Conservation (phyloP, 2,113 vertebrate species). For the Microcebus jonahi region DNA sequence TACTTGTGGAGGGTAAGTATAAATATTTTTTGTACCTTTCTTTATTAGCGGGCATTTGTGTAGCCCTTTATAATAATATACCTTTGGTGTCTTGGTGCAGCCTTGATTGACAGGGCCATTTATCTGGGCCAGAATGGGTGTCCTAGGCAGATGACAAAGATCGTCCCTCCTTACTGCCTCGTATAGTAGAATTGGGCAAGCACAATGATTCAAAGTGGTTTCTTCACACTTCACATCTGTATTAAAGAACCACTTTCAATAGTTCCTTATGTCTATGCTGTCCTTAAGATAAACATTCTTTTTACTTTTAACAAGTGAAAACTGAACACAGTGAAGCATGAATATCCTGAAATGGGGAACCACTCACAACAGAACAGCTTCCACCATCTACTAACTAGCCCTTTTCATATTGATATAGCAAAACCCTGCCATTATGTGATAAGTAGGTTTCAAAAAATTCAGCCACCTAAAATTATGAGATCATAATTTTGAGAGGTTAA, state of each 20-base stretch:
- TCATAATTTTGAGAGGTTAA: no score
- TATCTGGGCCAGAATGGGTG: neutral
- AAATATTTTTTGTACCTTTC: neutral
- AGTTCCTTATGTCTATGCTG: neutral
- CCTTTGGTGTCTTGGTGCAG: neutral
- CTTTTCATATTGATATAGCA: no score
- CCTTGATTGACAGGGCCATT: neutral
- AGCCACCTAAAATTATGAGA: no score
- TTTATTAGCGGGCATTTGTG: neutral
- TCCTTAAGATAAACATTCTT: neutral
- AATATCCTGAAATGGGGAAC: neutral
- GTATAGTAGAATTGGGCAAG: neutral
- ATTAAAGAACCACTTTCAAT: neutral
- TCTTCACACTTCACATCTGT: neutral
- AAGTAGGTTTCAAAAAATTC: no score
- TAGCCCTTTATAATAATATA: neutral
- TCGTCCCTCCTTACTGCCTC: neutral
- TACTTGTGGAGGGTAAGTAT: slow-evolving; percentile 93
- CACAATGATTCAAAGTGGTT: neutral
- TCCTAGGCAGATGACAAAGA: neutral
- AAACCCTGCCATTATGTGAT: no score
- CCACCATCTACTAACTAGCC: neutral
- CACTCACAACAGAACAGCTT: neutral
- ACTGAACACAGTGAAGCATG: neutral
- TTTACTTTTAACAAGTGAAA: slow-evolving; percentile 21